Evolutionary conservation across 2,888 invertebrate genomes (phyloP), one percentile per base, ranked within the genome.

Genomic region (Apamea epomidion): DNA sequence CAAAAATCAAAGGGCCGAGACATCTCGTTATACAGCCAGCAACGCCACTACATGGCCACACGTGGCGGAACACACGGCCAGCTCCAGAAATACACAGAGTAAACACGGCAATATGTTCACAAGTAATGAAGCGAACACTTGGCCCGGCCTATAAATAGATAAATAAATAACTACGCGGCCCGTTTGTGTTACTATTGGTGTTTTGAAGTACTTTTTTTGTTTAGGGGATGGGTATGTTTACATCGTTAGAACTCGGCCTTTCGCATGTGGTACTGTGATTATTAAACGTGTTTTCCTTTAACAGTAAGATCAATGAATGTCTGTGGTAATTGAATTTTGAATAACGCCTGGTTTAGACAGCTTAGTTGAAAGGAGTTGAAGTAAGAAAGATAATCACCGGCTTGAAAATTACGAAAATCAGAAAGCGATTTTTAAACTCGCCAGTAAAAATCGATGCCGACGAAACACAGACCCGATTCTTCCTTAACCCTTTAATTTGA

Each of bases 11-110:
- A 91, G 91, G 91, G 89, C 89, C 85, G 89, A 90, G 91, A 89
- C 90, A 85, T 81, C 84, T 84, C 79, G 85, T 80, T 86, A 85
- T 82, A 81, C 76, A 80, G 85, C 81, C 85, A 90, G 85, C 89
- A 87, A 85, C 85, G 87, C 83, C 88, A 86, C 86, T 80, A 67
- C 78, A 84, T 86, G 88, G 89, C 94, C 94, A 95, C 95, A 95
- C 95, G 95, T 95, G 95, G 93, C 89, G 91, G 90, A 92, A 94
- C 94, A 94, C 95, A 95, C 95, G 94, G 95, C 92, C 89, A 87
- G 94, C 92, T 93, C 95, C 95, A 95, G 95, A 96, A 96, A 96
- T 96, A 96, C 92, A 90, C 94, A 92, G 92, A 91, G 95, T 96
- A 95, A 96, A 96, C 95, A 96, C 90, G 90, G 92, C 94, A 94